Evolutionary conservation across 1,140 invertebrate genomes (phyloP).

Genomic region (Aphis gossypii): DNA sequence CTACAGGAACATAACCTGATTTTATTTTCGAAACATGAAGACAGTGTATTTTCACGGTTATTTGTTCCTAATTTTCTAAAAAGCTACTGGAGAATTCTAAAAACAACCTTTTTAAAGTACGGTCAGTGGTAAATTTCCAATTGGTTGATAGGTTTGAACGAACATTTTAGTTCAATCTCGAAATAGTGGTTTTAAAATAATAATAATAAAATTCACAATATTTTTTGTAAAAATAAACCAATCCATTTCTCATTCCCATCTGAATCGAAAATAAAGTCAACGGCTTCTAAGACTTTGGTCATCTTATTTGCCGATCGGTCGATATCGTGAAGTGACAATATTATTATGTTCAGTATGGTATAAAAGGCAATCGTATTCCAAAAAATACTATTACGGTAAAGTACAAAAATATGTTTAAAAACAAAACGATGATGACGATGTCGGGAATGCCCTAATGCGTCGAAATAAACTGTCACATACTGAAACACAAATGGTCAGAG

Average conservation of each 20-base stretch:
- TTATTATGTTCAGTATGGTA: not conserved
- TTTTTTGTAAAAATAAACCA: not conserved
- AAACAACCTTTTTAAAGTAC: not conserved
- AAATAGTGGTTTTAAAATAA: not conserved
- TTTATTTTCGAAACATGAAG: not conserved
- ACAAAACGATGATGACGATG: not conserved
- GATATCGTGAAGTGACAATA: not conserved
- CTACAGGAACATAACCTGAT: not conserved
- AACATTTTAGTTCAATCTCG: not conserved
- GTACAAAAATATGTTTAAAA: not conserved
- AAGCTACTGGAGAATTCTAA: not conserved
- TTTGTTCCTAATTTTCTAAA: not conserved
- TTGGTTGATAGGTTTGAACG: not conserved
- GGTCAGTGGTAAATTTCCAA: not conserved
- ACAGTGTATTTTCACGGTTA: not conserved
- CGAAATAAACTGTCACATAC: conserved; percentile 27
- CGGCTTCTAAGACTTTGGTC: not conserved
- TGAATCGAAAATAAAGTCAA: not conserved
- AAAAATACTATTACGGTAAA: not conserved
- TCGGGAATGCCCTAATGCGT: not conserved
- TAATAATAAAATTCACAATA: not conserved
- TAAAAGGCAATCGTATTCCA: not conserved
- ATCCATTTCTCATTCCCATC: not conserved
- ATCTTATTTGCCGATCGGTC: not conserved
- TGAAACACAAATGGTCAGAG: conserved; percentile 43